Percentiles rank a stretch among this genome's conserved stretches.
These are phyloP conservation scores for Mamestra configurata DNA, from an alignment of 1,140 invertebrate species.

Conservation along the genomic window DNA sequence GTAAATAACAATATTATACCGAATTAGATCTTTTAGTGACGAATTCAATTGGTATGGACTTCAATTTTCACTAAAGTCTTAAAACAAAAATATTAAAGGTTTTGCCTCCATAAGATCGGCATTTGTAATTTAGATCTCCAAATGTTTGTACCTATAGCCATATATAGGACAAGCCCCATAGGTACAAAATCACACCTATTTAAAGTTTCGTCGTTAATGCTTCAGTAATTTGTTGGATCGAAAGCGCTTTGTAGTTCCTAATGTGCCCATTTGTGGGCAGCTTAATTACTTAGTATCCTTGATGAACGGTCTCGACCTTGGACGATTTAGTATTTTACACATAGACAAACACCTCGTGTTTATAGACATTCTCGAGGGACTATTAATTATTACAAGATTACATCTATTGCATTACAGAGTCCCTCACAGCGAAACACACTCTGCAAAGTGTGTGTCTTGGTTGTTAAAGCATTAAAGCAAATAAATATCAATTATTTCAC, in stretches of 20 bases:
- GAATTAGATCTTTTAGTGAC: not conserved
- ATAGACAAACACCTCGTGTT: not conserved
- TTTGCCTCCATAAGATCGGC: too few species aligned
- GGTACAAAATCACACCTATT: not conserved
- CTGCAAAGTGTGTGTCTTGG: not conserved
- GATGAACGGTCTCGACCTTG: not conserved
- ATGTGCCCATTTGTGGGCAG: not conserved
- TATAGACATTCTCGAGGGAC: not conserved
- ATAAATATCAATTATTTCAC: not conserved
- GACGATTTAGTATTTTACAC: not conserved
- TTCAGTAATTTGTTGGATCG: not conserved
- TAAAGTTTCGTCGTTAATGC: not conserved
- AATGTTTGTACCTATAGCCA: too few species aligned
- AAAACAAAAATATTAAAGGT: too few species aligned
- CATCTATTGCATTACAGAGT: not conserved
- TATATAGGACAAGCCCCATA: not conserved
- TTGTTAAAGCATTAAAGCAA: not conserved
- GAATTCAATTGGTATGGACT: too few species aligned
- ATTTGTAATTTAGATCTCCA: too few species aligned
- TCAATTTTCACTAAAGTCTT: too few species aligned
- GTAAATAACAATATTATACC: not conserved
- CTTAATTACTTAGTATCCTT: slow-evolving; percentile 36
- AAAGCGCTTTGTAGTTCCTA: not conserved
- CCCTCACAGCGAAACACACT: not conserved
- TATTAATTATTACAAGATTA: not conserved